Evolutionary conservation across 2,113 vertebrate species (phyloP), one percentile per base, ranked within the genome.

Genomic region (Lagopus leucura): DNA sequence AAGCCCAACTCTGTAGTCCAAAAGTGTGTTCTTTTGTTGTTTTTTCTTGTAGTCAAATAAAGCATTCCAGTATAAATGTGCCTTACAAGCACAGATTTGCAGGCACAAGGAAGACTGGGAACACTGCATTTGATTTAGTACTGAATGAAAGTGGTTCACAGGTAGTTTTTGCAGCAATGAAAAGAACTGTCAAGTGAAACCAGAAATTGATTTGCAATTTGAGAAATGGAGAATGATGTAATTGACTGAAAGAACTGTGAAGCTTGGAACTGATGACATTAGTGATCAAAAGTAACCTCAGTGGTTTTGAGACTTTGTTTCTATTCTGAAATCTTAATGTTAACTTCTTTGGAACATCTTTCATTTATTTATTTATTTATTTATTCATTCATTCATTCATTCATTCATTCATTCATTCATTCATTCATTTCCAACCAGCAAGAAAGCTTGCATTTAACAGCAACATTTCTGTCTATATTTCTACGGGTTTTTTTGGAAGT

Each of bases 191-290:
- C 65, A 86, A 61, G 71, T 24, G 18, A 85, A 90, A 92, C 47
- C 66, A 89, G 48, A 93, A 94, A 82, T 57, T 52, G 61, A 11
- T 78, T 32, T 74, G 61, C 61, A 79, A 89, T 92, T 4, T 76
- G 63, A 84, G 36, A 89, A 65, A 3, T 79, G 20, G 30, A 64
- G 47, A 86, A 93, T 69, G 24, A 8, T 90, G 79, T 73, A 92
- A 93, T 65, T 90, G 84, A 65, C 58, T 54, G 70, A 89, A 92
- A 86, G 80, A 78, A 78, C 11, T 40, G 54, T 13, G 77, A 94
- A 73, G 55, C 8, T 78, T 87, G 36, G 70, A 17, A 73, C 78
- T 69, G 83, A 90, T 72, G 30, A 58, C 36, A 72, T 65, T 82
- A 69, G 22, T 57, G 77, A 93, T 52, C 32, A 76, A 93, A 94